Evolutionary conservation across 2,113 vertebrate genomes (phyloP).

Genomic region (Grammomys dolichurus): DNA sequence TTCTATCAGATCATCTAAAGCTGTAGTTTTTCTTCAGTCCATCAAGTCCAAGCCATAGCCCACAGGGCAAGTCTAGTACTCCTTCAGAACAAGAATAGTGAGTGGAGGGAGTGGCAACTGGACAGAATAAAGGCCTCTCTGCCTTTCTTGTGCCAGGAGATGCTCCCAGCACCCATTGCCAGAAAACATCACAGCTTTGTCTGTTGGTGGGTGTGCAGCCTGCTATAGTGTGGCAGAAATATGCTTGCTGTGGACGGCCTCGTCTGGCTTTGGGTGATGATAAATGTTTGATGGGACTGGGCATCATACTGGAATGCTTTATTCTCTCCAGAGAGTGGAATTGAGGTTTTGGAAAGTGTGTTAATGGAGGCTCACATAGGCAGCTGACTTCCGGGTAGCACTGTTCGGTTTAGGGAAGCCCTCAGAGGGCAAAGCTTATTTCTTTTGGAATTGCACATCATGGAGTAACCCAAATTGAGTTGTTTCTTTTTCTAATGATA

Average conservation of each 20-base stretch:
- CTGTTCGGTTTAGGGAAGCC: conserved; percentile 56
- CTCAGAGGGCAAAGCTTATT: conserved; percentile 58
- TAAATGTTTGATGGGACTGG: conserved; percentile 69
- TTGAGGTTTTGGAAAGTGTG: conserved; percentile 60
- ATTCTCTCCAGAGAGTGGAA: conserved; percentile 59
- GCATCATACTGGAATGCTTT: conserved; percentile 21
- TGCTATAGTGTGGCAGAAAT: conserved; percentile 10
- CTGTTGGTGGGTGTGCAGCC: background rate
- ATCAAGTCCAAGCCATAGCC: background rate
- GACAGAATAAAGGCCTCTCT: background rate
- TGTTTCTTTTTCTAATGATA: conserved; percentile 55
- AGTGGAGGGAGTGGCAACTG: background rate
- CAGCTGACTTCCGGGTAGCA: conserved; percentile 55
- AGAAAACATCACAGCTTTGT: background rate
- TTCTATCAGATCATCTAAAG: background rate
- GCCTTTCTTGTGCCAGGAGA: background rate
- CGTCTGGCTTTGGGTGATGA: conserved; percentile 62
- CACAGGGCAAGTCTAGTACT: background rate
- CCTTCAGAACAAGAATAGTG: background rate
- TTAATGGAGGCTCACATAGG: conserved; percentile 48
- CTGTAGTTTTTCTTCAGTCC: conserved; percentile 51
- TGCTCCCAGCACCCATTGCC: background rate
- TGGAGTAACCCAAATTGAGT: conserved; percentile 51
- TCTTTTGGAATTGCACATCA: conserved; percentile 59
- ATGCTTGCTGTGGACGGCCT: background rate